Conservation (phyloP, 2,113 vertebrate genomes). For the Nannobrachium achirus region DNA sequence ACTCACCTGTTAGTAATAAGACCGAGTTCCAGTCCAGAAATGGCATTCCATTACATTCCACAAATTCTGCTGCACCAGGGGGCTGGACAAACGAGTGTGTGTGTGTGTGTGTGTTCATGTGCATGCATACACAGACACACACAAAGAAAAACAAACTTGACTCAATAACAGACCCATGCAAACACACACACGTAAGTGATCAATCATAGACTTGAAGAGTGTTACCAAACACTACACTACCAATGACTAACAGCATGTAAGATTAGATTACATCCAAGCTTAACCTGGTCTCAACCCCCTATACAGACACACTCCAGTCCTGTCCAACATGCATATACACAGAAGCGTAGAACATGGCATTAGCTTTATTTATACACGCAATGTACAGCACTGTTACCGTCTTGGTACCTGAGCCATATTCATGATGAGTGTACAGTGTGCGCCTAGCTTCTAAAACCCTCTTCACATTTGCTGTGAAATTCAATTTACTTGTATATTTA, state of each 20-base stretch:
- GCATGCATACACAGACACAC: slow-evolving; percentile 30
- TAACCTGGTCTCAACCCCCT: slow-evolving; percentile 17
- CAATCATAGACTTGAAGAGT: slow-evolving; percentile 56
- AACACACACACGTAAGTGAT: slow-evolving; percentile 43
- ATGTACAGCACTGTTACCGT: no score
- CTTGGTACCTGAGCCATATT: no score
- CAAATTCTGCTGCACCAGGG: slow-evolving; percentile 80
- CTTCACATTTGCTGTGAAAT: no score
- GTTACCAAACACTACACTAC: slow-evolving; percentile 30
- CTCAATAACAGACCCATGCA: slow-evolving; percentile 35
- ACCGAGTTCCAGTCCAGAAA: slow-evolving; percentile 68
- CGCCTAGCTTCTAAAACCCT: no score
- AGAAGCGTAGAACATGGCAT: neutral
- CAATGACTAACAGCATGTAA: slow-evolving; percentile 39
- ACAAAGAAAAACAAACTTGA: slow-evolving; percentile 52
- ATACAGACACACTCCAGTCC: slow-evolving; percentile 11
- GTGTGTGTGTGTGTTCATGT: slow-evolving; percentile 18
- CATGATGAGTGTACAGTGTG: no score
- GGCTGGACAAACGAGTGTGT: slow-evolving; percentile 64
- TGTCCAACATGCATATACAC: slow-evolving; percentile 3
- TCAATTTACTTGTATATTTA: no score
- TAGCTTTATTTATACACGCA: neutral
- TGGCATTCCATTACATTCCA: slow-evolving; percentile 80
- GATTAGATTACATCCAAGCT: slow-evolving; percentile 37
- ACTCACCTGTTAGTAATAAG: slow-evolving; percentile 86